Base-by-base conservation (phyloP, 2,797 vertebrate genomes). In the Typhlichthys subterraneus region DNA sequence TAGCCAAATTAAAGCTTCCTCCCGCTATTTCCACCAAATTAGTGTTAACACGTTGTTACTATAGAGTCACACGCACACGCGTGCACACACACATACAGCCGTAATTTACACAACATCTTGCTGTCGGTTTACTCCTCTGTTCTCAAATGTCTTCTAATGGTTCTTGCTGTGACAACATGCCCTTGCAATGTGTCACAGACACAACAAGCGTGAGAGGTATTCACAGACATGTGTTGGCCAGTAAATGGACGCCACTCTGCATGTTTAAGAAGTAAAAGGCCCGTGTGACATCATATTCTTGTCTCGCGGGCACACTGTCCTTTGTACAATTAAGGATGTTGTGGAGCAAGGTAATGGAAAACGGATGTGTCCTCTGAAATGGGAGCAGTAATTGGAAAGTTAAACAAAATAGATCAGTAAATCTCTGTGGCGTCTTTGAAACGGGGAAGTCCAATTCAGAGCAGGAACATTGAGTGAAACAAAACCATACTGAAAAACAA, bases 291-390 rank as follows among this genome's bases (percentile, higher is more conserved):
- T 87, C 85, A 89, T 84, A 73, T 82, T 83, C 75, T 65, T 83
- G 72, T 80, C 85, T 85, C n/a, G 68, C 65, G 69, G 84, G 82
- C 69, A 79, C 51, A 15, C 42, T 85, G 83, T 88, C 83, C 80
- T 87, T 77, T 88, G 80, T 79, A 82, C 82, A 85, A 88, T 78
- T 87, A 84, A 69, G 70, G 65, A 73, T 89, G 82, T 88, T 89
- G 82, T 75, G 69, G 72, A 76, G 73, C 17, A 76, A 72, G 67
- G 64, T 88, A 88, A 89, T 87, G 70, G 73, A 87, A 88, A 87
- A 83, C 83, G 49, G 67, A 79, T 85, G 87, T 59, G 72, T 82
- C 67, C 56, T 70, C 13, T 72, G n/a, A 72, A 77, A 69, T n/a
- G 13, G 38, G 38, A 42, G 9, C 7, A 42, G 38, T 84, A 79